Percentiles rank a stretch among this genome's conserved stretches.
Evolutionary conservation across 2,888 invertebrate genomes (phyloP).

Genomic region (Neocrepidodera transversa): DNA sequence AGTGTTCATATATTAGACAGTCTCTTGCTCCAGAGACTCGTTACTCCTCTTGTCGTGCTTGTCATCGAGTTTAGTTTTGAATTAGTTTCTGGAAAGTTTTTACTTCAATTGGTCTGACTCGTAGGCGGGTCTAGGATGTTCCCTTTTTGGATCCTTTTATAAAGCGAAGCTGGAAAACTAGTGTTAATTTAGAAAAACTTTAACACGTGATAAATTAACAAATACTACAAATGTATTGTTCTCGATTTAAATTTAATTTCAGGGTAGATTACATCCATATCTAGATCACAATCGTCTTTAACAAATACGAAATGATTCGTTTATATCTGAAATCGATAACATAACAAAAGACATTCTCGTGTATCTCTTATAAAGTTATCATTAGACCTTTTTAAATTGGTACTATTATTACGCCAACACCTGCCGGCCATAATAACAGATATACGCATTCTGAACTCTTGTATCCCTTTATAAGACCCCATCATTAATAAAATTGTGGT

Average conservation of each 20-base stretch:
- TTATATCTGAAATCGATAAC: constrained; percentile 15
- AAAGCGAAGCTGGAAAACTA: no score
- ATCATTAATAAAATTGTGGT: constrained; percentile 1
- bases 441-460: constrained; percentile 12
- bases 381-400: constrained; percentile 13
- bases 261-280: constrained; percentile 11
- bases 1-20: constrained; percentile 30
- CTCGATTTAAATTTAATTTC: constrained; percentile 1
- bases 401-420: constrained; percentile 20
- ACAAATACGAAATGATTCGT: constrained; percentile 22
- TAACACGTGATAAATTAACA: no score
- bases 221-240: no score
- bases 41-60: constrained; percentile 27
- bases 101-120: constrained; percentile 5
- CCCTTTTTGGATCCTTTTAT: no score
- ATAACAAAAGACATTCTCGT: constrained; percentile 13
- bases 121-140: neutral
- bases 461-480: constrained; percentile 22
- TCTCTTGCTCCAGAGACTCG: constrained; percentile 28
- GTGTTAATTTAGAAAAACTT: no score
- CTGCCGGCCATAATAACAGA: constrained; percentile 26
- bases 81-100: constrained; percentile 24
- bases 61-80: constrained; percentile 21
- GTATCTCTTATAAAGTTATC: constrained; percentile 10
- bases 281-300: constrained; percentile 4